Evolutionary conservation across 2,113 vertebrate species (phyloP), one percentile per base, ranked within the genome.

Genomic region (Forbesichthys agassizii): DNA sequence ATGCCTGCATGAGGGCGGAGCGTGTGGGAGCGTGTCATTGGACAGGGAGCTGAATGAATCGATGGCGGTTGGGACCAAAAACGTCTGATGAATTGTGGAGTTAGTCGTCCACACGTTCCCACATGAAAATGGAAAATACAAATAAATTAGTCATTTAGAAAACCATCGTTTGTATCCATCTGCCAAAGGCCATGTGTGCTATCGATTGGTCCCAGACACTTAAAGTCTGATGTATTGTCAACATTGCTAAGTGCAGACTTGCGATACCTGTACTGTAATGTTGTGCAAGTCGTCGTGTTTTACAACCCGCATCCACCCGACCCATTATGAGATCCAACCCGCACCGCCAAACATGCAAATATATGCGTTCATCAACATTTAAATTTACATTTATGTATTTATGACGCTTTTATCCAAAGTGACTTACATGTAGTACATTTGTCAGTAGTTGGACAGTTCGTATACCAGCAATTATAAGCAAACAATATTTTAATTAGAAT

Each of bases 101-200:
- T 87, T 92, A 88, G 91, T 89, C 75, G 75, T 72, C 77, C 66
- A 71, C 86, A 89, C 74, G 61, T 84, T 70, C 77, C 71, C 62
- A 84, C 75, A 70, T 66, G 69, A 82, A 74, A 82, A 89, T 87
- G 81, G 81, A 75, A 86, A 88, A 85, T 88, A 89, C 74, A 86
- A 85, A 90, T 86, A 86, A 89, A 90, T 90, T 78, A 88, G 82
- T 73, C 27, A 65, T 73, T 71, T 74, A 79, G 83, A 87, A 86
- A 84, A 66, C 62, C 69, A 57, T 64, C 67, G 78, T 79, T 77
- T 80, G 76, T 86, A 75, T 81, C 87, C 80, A 84, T 85, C 85
- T 85, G 82, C 79, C 73, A 74, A 68, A 42, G 73, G 82, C 72
- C 80, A 61, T 84, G 80, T 78, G 80, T 70, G 80, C 12, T 82